Conservation (phyloP, 2,797 vertebrate species). For the Trichosurus vulpecula region DNA sequence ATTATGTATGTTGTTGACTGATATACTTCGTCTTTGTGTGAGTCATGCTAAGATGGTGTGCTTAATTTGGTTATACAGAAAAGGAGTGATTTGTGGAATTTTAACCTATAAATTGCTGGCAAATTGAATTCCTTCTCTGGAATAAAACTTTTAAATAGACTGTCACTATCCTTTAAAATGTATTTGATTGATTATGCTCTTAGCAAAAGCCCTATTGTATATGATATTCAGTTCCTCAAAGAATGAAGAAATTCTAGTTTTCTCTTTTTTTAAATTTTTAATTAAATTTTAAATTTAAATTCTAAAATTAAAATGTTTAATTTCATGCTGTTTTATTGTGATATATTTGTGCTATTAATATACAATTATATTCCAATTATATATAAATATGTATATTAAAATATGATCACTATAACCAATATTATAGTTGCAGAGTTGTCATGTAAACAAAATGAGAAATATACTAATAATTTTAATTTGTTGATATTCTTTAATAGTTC, state of each 20-base stretch:
- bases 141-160: conserved; percentile 74
- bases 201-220: conserved; percentile 46
- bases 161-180: conserved; percentile 64
- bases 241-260: conserved; percentile 34
- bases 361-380: not conserved
- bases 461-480: not conserved
- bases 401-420: not conserved
- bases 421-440: not conserved
- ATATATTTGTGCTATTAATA: not conserved
- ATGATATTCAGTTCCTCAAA: conserved; percentile 21
- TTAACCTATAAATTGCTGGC: conserved; percentile 55
- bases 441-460: not conserved
- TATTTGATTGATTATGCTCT: conserved; percentile 65
- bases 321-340: not conserved
- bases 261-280: too few species aligned
- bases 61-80: conserved; percentile 70
- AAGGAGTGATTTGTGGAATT: conserved; percentile 61
- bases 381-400: conserved; percentile 24
- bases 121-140: conserved; percentile 66
- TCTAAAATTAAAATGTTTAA: too few species aligned
- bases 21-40: conserved; percentile 71
- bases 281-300: too few species aligned
- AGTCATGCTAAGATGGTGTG: conserved; percentile 69
- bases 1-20: conserved; percentile 59
- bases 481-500: conserved; percentile 14